These are phyloP conservation scores for Sicus ferrugineus DNA, from an alignment of 2,888 invertebrate species.

Conservation along the genomic window DNA sequence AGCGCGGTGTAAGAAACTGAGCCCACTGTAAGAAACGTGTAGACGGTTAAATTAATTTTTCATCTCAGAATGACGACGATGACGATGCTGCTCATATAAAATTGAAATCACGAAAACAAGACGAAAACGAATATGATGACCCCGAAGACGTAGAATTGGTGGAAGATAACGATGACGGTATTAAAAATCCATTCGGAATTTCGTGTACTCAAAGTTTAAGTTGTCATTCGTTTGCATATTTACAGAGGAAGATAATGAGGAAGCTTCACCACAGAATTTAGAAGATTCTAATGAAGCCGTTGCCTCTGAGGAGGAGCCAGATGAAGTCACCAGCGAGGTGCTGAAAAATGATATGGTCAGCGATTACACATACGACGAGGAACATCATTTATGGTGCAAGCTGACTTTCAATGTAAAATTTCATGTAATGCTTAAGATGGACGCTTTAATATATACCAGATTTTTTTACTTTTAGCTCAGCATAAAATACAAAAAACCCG, in stretches of 20 bases:
- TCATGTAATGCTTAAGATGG: background rate
- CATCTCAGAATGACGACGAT: constrained; percentile 54
- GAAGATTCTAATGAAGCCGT: constrained; percentile 41
- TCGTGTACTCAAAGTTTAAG: background rate
- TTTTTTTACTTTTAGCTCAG: constrained; percentile 66
- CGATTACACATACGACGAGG: constrained; percentile 78
- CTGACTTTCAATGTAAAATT: constrained; percentile 75
- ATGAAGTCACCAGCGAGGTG: constrained; percentile 54
- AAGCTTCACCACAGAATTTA: constrained; percentile 38
- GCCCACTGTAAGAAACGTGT: background rate
- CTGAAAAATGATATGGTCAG: constrained; percentile 58
- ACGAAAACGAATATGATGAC: constrained; percentile 75
- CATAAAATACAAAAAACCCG: constrained; percentile 72
- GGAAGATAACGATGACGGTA: constrained; percentile 57
- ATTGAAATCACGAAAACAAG: constrained; percentile 68
- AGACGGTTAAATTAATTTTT: background rate
- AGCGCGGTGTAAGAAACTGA: constrained; percentile 44
- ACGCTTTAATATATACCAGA: background rate
- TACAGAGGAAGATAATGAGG: constrained; percentile 47
- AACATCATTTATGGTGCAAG: constrained; percentile 84
- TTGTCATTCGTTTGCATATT: background rate
- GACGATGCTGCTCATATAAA: constrained; percentile 64
- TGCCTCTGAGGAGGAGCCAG: constrained; percentile 50
- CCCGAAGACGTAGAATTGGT: constrained; percentile 71
- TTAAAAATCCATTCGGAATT: background rate